Evolutionary conservation across 2,797 vertebrate genomes (phyloP), one percentile per base, ranked within the genome.

Genomic region (Anguilla pacifica): DNA sequence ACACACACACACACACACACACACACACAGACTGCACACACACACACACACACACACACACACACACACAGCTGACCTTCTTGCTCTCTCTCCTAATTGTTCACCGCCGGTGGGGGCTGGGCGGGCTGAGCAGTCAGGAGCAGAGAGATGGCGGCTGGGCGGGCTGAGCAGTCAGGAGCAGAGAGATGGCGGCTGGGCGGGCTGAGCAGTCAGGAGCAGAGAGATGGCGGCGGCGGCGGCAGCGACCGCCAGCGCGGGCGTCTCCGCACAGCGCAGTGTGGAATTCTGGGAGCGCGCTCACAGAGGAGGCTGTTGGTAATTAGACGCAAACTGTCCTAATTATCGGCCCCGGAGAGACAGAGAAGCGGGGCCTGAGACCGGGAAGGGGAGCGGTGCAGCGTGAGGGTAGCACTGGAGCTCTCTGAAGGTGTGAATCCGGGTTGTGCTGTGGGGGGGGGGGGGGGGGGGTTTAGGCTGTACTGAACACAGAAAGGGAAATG

Each of bases 301-400:
- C 6, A 55, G 51, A 19, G 61, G 86, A 31, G 77, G 70, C 7
- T 35, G 87, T 10, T 31, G 51, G 77, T 86, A 88, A 88, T 88
- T 83, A 88, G 74, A 85, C 84, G 86, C 57, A 88, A 86, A 86
- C 87, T 43, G 87, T 85, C 87, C 85, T 88, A 88, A 88, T 88
- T 88, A 88, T 81, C 87, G 51, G 84, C 39, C 83, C 81, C 72
- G 2, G 72, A 64, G 87, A 79, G 61, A 57, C 4, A 7, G 31
- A 25, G 81, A n/a, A 25, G 57, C 22, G 17, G 25, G 64, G 25
- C 13, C 25, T 25, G 1, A 51, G 84, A 67, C 81, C 82, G 57
- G 51, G 51, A 86, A 88, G 79, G 43, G 82, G 72, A 35, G 13
- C 11, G 3, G 25, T 43, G 51, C 74, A 61, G 84, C 84, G 43